Base-by-base conservation (phyloP, 2,113 vertebrate genomes). In the Hiodon tergisus region DNA sequence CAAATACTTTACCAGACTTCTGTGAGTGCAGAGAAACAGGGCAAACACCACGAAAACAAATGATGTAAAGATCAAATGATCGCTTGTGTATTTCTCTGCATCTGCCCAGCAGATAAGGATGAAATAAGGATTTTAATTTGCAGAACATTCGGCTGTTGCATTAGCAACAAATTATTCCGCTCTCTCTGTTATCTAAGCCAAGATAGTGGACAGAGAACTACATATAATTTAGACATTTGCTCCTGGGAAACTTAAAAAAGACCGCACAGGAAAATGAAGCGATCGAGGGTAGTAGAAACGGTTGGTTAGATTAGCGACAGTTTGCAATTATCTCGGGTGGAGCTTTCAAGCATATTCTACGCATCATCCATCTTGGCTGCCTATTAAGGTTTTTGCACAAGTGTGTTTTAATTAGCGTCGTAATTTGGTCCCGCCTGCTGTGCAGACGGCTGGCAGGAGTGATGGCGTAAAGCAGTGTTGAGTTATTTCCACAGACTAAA, bases 341-440 rank as follows among this genome's bases (percentile, higher is more conserved):
- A 55, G 17, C 69, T 55, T 16, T 50, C 53, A 70, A 16, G 48
- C 63, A 66, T 48, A 66, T 66, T 11, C 63, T 47, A 50, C 10
- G 48, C 46, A 59, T 72, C 57, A 47, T 48, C 48, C 9, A 48
- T 72, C 58, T 72, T 69, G 74, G 72, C 72, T 82, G 67, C 82
- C 80, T 83, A 85, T 85, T 85, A 81, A 74, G 74, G 72, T 77
- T 75, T 31, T 75, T 86, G 84, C 85, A 78, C 81, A 81, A 78
- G 84, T 82, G 84, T 31, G 84, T 91, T 90, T 91, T 92, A 91
- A 92, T 92, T 89, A 92, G 87, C 85, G 83, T 87, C 85, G 88
- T 91, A 92, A 91, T 92, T 92, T 88, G 89, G 81, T 86, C 85
- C 86, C 87, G 88, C 91, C 89, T 83, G 87, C 91, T 92, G 91